Conservation (phyloP, 2,888 invertebrate genomes). For the Rhagophthalmus giganteus region DNA sequence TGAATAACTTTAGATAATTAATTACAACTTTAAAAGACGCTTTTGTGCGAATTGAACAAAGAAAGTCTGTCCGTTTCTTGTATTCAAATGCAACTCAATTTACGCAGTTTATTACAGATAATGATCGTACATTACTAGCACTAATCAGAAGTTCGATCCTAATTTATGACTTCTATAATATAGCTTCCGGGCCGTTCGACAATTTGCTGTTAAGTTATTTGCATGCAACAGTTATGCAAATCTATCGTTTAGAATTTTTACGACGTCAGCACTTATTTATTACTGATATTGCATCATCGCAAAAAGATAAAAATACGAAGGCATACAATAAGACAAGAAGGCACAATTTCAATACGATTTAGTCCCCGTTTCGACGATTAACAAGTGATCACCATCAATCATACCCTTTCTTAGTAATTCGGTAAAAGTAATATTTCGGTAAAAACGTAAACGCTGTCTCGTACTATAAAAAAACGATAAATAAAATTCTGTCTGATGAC, state of each 20-base stretch:
- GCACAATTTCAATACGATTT: background rate
- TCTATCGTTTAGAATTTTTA: background rate
- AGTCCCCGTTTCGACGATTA: background rate
- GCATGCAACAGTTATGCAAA: background rate
- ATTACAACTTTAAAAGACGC: no score
- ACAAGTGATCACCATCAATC: background rate
- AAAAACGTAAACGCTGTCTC: conserved; percentile 4
- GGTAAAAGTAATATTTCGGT: background rate
- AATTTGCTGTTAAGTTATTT: background rate
- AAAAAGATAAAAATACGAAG: conserved; percentile 5
- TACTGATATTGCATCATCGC: conserved; percentile 6
- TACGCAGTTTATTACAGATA: no score
- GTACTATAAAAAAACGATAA: conserved; percentile 15
- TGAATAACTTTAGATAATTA: no score
- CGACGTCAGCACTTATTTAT: conserved; percentile 3
- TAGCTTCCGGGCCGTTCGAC: background rate
- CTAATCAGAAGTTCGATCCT: background rate
- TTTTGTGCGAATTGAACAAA: no score
- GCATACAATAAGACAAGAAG: background rate
- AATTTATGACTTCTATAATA: background rate
- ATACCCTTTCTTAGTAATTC: background rate
- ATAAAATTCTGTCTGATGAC: conserved; percentile 30
- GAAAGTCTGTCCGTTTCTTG: no score
- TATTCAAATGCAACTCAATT: no score
- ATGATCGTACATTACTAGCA: no score